Conservation (phyloP, 2,113 vertebrate genomes). For the Chloebia gouldiae region DNA sequence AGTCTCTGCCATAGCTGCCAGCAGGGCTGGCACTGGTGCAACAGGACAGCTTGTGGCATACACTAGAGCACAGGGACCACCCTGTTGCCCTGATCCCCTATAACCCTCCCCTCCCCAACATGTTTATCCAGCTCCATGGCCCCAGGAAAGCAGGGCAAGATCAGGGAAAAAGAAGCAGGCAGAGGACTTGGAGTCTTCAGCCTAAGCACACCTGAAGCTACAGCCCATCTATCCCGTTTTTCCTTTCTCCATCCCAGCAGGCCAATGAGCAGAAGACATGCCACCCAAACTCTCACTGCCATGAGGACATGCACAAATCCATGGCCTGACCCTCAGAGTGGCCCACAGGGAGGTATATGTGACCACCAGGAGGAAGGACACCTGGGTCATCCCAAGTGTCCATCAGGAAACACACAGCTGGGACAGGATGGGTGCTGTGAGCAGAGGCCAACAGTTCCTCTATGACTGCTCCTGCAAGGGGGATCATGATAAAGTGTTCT, state of each 20-base stretch:
- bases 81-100: background rate
- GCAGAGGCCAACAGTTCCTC: background rate
- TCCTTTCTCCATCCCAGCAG: background rate
- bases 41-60: background rate
- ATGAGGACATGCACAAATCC: background rate
- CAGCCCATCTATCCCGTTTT: background rate
- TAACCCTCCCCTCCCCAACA: background rate
- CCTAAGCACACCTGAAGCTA: rapidly evolving
- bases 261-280: background rate
- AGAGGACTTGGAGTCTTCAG: background rate
- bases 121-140: rapidly evolving
- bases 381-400: background rate
- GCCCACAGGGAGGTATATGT: background rate
- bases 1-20: background rate
- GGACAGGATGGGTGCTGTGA: background rate
- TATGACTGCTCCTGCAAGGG: background rate
- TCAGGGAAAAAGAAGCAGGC: rapidly evolving
- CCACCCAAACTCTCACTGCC: background rate
- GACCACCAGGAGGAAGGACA: background rate
- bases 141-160: background rate
- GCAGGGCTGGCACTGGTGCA: background rate
- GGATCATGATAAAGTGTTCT: background rate
- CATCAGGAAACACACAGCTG: background rate
- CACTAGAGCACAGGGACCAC: background rate
- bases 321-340: background rate